Conservation (phyloP, 2,888 invertebrate genomes). For the Pyrrhosoma nymphula region DNA sequence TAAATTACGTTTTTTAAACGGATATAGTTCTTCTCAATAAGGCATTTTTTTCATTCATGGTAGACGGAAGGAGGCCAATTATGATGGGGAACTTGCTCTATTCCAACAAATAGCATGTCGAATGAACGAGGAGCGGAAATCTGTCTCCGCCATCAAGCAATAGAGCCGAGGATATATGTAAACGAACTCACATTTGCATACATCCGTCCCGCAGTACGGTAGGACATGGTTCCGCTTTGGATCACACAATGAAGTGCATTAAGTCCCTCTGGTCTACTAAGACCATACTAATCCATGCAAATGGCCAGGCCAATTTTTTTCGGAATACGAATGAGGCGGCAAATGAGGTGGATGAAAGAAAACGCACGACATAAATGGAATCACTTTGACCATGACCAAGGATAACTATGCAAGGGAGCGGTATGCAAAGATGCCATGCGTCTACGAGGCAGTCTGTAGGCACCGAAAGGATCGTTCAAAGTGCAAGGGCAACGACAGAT, state of each 20-base stretch:
- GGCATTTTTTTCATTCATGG: background rate
- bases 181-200: background rate
- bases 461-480: background rate
- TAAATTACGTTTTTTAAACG: background rate
- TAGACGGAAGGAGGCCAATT: background rate
- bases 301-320: slow-evolving; percentile 32
- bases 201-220: background rate
- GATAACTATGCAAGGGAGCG: background rate
- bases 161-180: background rate
- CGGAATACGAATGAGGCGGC: background rate
- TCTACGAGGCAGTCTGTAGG: background rate
- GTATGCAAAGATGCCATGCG: background rate
- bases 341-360: background rate
- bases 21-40: background rate
- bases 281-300: background rate
- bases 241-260: background rate
- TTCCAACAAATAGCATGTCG: background rate
- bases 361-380: slow-evolving; percentile 3
- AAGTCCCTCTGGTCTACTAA: too few relatives aligned
- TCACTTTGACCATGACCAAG: slow-evolving; percentile 56
- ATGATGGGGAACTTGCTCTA: background rate
- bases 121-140: background rate
- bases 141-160: background rate
- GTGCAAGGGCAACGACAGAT: background rate
- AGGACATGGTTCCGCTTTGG: background rate